Evolutionary conservation across 1,140 invertebrate species (phyloP).

Genomic region (Thaumatotibia leucotreta): DNA sequence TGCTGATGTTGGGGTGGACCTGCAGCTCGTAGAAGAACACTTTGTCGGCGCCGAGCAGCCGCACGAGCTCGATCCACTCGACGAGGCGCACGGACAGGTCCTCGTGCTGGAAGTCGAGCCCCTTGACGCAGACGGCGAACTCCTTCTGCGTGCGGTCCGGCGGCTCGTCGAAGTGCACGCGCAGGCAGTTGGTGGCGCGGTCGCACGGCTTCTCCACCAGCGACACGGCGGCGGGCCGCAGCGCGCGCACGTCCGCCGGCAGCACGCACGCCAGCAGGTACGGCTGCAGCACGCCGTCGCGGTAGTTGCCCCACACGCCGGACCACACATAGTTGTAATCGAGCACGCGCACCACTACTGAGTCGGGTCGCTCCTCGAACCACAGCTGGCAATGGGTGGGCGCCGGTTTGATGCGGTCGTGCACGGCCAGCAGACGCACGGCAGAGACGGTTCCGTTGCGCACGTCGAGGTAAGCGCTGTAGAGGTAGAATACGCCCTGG

Average conservation of each 20-base stretch:
- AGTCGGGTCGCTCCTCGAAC: slow-evolving; percentile 90
- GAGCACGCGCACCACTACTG: slow-evolving; percentile 86
- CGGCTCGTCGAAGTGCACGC: slow-evolving; percentile 85
- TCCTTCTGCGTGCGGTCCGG: slow-evolving; percentile 77
- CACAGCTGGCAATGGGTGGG: slow-evolving; percentile 92
- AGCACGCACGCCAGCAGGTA: slow-evolving; percentile 93
- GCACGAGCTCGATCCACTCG: slow-evolving; percentile 96
- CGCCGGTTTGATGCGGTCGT: slow-evolving; percentile 90
- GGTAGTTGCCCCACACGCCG: slow-evolving; percentile 95
- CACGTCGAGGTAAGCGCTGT: slow-evolving; percentile 92
- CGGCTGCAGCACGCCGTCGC: slow-evolving; percentile 93
- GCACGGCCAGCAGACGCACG: slow-evolving; percentile 92
- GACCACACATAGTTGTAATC: slow-evolving; percentile 97
- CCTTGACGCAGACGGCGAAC: slow-evolving; percentile 98
- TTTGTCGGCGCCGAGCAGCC: slow-evolving; percentile 92
- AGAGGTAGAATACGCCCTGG: slow-evolving; percentile 92
- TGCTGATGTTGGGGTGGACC: slow-evolving; percentile 93
- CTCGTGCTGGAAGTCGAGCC: slow-evolving; percentile 92
- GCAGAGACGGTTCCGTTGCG: slow-evolving; percentile 86
- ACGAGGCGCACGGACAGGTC: slow-evolving; percentile 92
- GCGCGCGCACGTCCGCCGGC: slow-evolving; percentile 83
- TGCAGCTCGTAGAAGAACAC: slow-evolving; percentile 95
- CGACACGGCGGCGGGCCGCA: slow-evolving; percentile 90
- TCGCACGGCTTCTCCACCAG: slow-evolving; percentile 91
- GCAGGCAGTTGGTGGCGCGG: slow-evolving; percentile 89